Base-by-base conservation (phyloP, 2,888 invertebrate species). In the Myathropa florea region DNA sequence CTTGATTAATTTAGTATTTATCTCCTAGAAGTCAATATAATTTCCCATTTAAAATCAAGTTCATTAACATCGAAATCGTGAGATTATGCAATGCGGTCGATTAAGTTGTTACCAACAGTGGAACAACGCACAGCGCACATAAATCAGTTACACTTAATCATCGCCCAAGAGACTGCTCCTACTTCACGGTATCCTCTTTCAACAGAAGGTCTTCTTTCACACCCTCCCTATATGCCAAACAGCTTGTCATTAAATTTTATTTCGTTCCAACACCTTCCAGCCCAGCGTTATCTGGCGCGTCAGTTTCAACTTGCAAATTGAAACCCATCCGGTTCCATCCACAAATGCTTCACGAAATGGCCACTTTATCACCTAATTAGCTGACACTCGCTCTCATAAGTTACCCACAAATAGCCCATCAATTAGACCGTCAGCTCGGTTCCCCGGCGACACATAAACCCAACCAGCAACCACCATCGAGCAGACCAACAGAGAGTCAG, bases 281-380 rank as follows among this genome's bases (percentile, higher is more conserved):
- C 24, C 60, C 46, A 30, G 53, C 24, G 36, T 36, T 75, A 77
- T 77, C 83, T 55, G 36, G 24, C 39, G 39, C 46, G 24, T 28
- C 14, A 9, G 24, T 26, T 36, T 39, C 24, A 39, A 30, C 24
- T 60, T 59, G 61, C 30, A 76, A 80, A 78, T 70, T 30, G n/a
- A 4, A 67, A 21, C 65, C 64, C 28, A 60, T 60, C 39, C 67
- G 24, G 64, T 64, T 68, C 65, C 77, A 77, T 63, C 67, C 39
- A 53, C 76, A 72, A 75, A 23, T 73, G 55, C 65, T 23, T 24
- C 71, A 33, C 60, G 18, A 64, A 86, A 79, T 53, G 61, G 28
- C 60, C 83, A 75, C 78, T 83, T 86, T 82, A 86, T 86, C 86
- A 83, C 86, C 86, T 86, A 86, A 86, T 86, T 86, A 86, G 86